Conservation (phyloP, 2,113 vertebrate species). For the Megaleporinus macrocephalus region DNA sequence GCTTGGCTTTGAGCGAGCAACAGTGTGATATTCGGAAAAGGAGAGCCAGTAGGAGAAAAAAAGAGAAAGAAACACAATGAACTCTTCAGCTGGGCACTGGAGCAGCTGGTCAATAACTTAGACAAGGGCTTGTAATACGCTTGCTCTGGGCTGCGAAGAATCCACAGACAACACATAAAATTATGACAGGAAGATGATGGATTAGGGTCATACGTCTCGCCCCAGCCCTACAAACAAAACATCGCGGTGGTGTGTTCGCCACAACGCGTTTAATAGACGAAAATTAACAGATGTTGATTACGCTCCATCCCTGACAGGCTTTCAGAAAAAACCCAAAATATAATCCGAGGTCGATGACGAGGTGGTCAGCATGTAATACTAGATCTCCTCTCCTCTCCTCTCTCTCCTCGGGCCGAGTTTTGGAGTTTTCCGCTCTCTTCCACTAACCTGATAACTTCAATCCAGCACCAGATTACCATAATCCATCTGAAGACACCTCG, state of each 20-base stretch:
- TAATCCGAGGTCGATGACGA: neutral
- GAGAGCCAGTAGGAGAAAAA: conserved; percentile 44
- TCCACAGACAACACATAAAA: conserved; percentile 83
- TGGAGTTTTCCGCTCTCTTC: too few relatives aligned
- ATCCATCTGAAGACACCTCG: too few relatives aligned
- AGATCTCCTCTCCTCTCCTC: neutral
- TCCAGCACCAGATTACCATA: too few relatives aligned
- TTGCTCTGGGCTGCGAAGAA: conserved; percentile 76
- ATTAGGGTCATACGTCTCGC: conserved; percentile 86
- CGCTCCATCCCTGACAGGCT: conserved; percentile 63
- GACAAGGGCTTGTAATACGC: conserved; percentile 79
- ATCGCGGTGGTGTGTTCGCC: conserved; percentile 81
- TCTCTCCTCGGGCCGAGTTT: neutral
- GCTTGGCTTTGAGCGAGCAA: conserved; percentile 78
- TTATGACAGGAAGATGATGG: conserved; percentile 87
- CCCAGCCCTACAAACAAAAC: conserved; percentile 87
- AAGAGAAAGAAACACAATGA: conserved; percentile 72
- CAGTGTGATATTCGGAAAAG: conserved; percentile 77
- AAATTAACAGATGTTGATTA: conserved; percentile 86
- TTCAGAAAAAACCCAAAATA: conserved; percentile 56
- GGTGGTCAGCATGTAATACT: neutral
- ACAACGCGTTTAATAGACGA: conserved; percentile 79
- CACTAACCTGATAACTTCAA: too few relatives aligned
- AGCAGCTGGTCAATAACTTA: conserved; percentile 93
- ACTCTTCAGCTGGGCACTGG: conserved; percentile 83